Base-by-base conservation (phyloP, 2,113 vertebrate genomes). In the Terrapene triunguis region DNA sequence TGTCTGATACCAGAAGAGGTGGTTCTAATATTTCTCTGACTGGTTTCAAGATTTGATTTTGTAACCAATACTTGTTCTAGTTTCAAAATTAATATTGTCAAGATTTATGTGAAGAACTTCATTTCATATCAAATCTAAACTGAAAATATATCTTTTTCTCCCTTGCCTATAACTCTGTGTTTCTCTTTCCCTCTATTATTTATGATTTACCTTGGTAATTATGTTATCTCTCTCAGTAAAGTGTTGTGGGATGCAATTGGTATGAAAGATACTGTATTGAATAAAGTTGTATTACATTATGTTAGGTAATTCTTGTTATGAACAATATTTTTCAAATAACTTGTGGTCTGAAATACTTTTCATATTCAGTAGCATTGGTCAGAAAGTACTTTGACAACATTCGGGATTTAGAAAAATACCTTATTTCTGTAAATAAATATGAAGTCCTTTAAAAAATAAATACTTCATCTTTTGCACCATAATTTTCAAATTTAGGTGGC, bases 71-170 rank as follows among this genome's bases (percentile, higher is more conserved):
- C 59, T 92, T 93, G 27, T 90, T 92, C 78, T 88, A 29, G 3
- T 92, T 97, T 88, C 57, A 91, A 78, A 95, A 29, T 22, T 82
- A 10, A 29, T 90, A 27, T 24, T 42, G 8, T 85, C 32, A 89
- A 78, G 48, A 79, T 3, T 86, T 48, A 88, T n/a, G 4, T 72
- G 24, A 91, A 88, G 80, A 93, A 62, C 32, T 6, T 78, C 6
- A 78, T 78, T 78, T 3, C 22, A 78, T 27, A 44, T 78, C 24
- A 78, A 27, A 47, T 47, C 42, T 78, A 44, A 78, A 78, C 11
- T 4, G 74, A 80, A 90, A 90, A 11, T 5, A 10, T 50, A 80
- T 32, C 51, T 95, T 44, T 0, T 88, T 89, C 89, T 78, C 50
- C 6, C 51, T 89, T 93, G 22, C 65, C 80, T 3, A 5, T 83